Evolutionary conservation across 2,797 vertebrate species (phyloP), one percentile per base, ranked within the genome.

Genomic region (Microhierax caerulescens): DNA sequence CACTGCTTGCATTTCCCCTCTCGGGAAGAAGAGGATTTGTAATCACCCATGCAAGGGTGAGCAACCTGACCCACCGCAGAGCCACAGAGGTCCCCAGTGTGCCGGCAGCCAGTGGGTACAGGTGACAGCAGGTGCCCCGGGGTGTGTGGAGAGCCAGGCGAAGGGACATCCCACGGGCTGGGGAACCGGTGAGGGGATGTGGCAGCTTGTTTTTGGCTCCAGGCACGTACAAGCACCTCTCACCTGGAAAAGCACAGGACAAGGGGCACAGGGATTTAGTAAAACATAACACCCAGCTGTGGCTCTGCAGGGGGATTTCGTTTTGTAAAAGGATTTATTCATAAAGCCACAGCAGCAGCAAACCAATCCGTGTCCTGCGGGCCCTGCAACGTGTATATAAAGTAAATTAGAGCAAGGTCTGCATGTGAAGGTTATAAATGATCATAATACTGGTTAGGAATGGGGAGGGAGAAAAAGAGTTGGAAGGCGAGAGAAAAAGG

Each of bases 271-370:
- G 72, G 64, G 79, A 68, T 72, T 88, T 36, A 48, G 56, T 19
- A 39, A 61, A 81, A 32, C 32, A 4, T 4, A 53, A 75, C 78
- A 61, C 68, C 81, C 75, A 86, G 57, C 68, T 18, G 7, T 3
- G 69, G 61, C 85, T 90, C 91, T 24, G 4, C 78, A 20, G 78
- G 68, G 91, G 78, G 21, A 86, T 90, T 89, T 83, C 61, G 63
- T 50, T n/a, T 83, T 59, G 79, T 84, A 23, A 83, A 91, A 78
- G 91, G 94, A 95, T 97, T 97, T 95, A 95, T 95, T 96, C 87
- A 83, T 61, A 81, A 93, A 95, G 86, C 70, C 84, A 67, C 22
- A 27, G 89, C 84, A 82, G 83, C 88, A 77, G 84, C 89, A 88
- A 90, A 74, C 60, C 95, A 90, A 84, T 72, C 85, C 89, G 43